Conservation (phyloP, 2,888 invertebrate species). For the Tetanocera ferruginea region DNA sequence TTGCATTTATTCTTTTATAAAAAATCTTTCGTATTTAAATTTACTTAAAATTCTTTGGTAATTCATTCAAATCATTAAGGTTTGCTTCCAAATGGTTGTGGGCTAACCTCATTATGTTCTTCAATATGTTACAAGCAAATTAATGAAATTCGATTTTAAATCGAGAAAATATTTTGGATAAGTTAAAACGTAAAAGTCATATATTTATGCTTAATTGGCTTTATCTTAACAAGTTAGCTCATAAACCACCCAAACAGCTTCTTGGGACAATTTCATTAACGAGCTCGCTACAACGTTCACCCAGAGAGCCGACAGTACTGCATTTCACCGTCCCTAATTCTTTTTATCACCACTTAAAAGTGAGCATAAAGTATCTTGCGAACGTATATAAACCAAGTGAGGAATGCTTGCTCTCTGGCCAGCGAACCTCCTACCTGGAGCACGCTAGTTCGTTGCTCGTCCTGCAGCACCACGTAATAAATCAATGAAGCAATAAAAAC, state of each 20-base stretch:
- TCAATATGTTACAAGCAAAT: too few species aligned
- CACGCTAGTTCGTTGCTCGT: background rate
- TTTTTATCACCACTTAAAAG: conserved; percentile 56
- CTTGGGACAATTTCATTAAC: conserved; percentile 49
- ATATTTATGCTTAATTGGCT: background rate
- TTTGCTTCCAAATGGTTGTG: too few species aligned
- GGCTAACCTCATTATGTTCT: too few species aligned
- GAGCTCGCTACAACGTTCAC: background rate
- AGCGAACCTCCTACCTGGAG: background rate
- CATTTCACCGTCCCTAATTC: conserved; percentile 46
- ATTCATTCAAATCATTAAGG: too few species aligned
- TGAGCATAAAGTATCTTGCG: conserved; percentile 50
- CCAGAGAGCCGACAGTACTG: conserved; percentile 11
- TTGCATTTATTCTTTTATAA: too few species aligned
- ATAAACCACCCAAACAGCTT: conserved; percentile 40
- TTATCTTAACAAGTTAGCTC: conserved; percentile 17
- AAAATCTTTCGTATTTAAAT: too few species aligned
- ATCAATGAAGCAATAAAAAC: conserved; percentile 67
- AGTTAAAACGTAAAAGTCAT: too few species aligned
- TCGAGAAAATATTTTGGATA: too few species aligned
- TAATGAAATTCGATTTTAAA: too few species aligned
- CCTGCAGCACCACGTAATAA: conserved; percentile 55
- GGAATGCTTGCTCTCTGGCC: background rate
- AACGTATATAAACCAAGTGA: background rate
- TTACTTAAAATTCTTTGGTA: too few species aligned